These are phyloP conservation scores for Cinclus mexicanus DNA, from an alignment of 2,113 vertebrate species.

Conservation along the genomic window DNA sequence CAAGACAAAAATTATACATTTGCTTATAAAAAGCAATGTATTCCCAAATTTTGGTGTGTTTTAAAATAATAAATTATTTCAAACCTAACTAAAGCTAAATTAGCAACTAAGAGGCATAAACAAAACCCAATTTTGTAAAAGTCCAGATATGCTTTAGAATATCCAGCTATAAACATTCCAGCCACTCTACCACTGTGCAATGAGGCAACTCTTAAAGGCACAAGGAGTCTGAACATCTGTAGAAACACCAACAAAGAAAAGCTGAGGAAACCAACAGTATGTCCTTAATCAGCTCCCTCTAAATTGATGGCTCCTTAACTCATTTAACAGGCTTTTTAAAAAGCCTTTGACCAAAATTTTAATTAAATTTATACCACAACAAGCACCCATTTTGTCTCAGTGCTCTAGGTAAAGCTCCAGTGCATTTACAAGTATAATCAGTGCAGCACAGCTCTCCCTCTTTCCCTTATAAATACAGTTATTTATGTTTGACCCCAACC, in stretches of 20 bases:
- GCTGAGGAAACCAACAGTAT: neutral
- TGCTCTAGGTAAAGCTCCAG: slow-evolving; percentile 14
- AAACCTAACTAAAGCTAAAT: neutral
- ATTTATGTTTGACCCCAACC: slow-evolving; percentile 1
- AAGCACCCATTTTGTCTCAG: slow-evolving; percentile 1
- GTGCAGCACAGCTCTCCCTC: neutral
- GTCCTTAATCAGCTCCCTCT: neutral
- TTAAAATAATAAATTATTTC: neutral
- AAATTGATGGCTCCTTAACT: neutral
- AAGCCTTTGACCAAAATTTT: slow-evolving; percentile 37
- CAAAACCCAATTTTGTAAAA: neutral
- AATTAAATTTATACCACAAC: slow-evolving; percentile 21
- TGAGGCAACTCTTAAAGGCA: neutral
- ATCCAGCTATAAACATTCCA: neutral
- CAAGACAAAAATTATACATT: neutral
- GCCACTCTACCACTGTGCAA: neutral
- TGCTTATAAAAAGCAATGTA: neutral
- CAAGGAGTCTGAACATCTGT: neutral
- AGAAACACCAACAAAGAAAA: neutral
- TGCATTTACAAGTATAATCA: slow-evolving; percentile 50
- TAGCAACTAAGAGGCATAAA: neutral
- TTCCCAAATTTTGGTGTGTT: neutral
- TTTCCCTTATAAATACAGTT: neutral
- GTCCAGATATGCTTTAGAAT: neutral
- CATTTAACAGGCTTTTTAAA: neutral